phyloP scores from a whole-genome alignment of 1,140 invertebrate species.

The Apis dorsata region DNA sequence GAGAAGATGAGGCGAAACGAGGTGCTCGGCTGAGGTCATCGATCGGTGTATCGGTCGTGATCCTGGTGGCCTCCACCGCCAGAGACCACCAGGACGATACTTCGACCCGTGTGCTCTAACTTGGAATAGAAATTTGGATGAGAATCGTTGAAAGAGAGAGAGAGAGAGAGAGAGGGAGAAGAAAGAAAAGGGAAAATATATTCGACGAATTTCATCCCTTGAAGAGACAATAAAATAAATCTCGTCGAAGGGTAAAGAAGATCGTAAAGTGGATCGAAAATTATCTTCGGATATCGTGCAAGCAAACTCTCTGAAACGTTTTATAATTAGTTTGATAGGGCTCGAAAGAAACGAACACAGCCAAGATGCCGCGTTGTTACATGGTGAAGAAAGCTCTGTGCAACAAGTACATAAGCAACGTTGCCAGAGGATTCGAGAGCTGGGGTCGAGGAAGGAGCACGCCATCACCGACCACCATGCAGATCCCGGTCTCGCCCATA shows the following conservation, averaged over 20 bases:
- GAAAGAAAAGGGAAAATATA: no score
- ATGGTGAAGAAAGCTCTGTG: constrained; percentile 81
- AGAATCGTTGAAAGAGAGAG: no score
- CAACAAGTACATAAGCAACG: constrained; percentile 80
- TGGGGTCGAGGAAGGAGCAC: constrained; percentile 74
- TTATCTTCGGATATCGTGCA: no score
- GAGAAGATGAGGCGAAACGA: background rate
- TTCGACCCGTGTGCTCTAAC: background rate
- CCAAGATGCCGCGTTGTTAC: constrained; percentile 81
- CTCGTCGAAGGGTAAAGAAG: no score
- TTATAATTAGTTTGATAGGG: background rate
- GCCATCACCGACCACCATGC: constrained; percentile 67
- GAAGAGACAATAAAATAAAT: no score
- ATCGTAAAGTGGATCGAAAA: no score
- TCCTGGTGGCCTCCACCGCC: constrained; percentile 16
- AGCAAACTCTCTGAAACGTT: background rate
- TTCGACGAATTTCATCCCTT: no score
- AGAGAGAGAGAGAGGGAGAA: no score
- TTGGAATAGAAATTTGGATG: no score
- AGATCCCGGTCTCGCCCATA: constrained; percentile 58
- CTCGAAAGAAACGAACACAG: constrained; percentile 11
- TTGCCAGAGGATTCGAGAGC: constrained; percentile 75
- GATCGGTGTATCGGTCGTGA: constrained; percentile 20
- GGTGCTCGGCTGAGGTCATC: background rate
- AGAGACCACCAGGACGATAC: constrained; percentile 19